phyloP scores from a whole-genome alignment of 2,888 invertebrate species.

The Altica lythri region DNA sequence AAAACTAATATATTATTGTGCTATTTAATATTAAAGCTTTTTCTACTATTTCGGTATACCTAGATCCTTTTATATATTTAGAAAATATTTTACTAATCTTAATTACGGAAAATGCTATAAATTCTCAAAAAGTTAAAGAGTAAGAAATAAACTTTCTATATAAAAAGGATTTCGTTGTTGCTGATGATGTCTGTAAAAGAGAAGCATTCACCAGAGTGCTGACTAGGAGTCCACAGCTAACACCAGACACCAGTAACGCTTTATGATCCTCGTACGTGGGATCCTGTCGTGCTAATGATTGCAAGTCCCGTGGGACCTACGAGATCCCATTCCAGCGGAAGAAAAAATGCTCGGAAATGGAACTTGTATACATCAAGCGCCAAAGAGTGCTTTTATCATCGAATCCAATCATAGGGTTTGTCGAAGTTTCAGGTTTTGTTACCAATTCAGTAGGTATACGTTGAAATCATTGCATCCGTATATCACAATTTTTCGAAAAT shows the following conservation, averaged over 20 bases:
- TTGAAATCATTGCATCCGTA: no score
- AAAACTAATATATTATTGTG: no score
- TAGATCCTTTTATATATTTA: no score
- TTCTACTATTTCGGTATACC: no score
- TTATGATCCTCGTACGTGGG: constrained; percentile 53
- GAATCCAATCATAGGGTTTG: constrained; percentile 2
- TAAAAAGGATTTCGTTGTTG: constrained; percentile 31
- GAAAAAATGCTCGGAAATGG: constrained; percentile 30
- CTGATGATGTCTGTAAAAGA: constrained; percentile 36
- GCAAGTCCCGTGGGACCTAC: constrained; percentile 48
- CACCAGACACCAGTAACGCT: constrained; percentile 54
- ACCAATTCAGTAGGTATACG: no score
- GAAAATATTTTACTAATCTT: no score
- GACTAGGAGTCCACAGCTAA: no score
- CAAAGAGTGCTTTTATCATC: constrained; percentile 28
- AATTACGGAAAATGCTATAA: no score
- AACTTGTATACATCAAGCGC: constrained; percentile 24
- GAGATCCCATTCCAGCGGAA: constrained; percentile 33
- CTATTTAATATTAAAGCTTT: no score
- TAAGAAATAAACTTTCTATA: constrained; percentile 20
- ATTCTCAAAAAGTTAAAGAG: no score
- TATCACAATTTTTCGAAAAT: no score
- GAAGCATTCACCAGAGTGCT: constrained; percentile 49
- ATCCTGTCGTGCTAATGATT: constrained; percentile 55
- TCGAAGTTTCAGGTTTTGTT: neutral